Evolutionary conservation across 2,113 vertebrate species (phyloP), one percentile per base, ranked within the genome.

Genomic region (Lipophrys pholis): DNA sequence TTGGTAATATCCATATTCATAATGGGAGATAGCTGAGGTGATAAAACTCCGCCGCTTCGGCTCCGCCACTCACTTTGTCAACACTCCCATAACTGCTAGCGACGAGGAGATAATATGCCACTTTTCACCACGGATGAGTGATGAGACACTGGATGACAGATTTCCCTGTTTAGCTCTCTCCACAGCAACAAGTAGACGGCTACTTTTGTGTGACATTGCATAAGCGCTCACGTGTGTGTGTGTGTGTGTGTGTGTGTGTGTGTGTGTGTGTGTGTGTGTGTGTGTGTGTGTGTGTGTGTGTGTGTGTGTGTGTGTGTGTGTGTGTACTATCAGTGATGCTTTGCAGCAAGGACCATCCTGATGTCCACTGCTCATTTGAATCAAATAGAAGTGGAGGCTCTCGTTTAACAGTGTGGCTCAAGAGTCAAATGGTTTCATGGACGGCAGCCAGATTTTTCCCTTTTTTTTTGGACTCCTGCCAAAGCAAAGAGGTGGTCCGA

Each of bases 361-460:
- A 69, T 57, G 65, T 80, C 83, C 70, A 42, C 41, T 55, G 54
- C 61, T 83, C 71, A 67, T 73, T 82, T 73, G 73, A 85, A 80
- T 82, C 86, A 78, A 71, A 55, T 67, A 60, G 62, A 81, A 89
- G 84, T 62, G 81, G 57, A 81, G 80, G n/a, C 79, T 71, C 80
- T 87, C 84, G 72, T 78, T 83, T 88, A 87, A 87, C 87, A 76
- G 83, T 41, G 81, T 53, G 81, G 81, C 89, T 88, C 60, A 83
- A 63, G 63, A 89, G 89, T 90, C 90, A 87, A 88, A 86, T 81
- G 73, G 69, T 72, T 84, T 78, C 59, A 53, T 90, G 88, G 91
- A 84, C 36, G 58, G 69, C 79, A 67, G 88, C 90, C 91, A 92
- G 84, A 43, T 83, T 76, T 74, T 71, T 54, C 69, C 21, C 21